These are phyloP conservation scores for Uloborus plumipes DNA, from an alignment of 2,888 invertebrate genomes.

Conservation along the genomic window DNA sequence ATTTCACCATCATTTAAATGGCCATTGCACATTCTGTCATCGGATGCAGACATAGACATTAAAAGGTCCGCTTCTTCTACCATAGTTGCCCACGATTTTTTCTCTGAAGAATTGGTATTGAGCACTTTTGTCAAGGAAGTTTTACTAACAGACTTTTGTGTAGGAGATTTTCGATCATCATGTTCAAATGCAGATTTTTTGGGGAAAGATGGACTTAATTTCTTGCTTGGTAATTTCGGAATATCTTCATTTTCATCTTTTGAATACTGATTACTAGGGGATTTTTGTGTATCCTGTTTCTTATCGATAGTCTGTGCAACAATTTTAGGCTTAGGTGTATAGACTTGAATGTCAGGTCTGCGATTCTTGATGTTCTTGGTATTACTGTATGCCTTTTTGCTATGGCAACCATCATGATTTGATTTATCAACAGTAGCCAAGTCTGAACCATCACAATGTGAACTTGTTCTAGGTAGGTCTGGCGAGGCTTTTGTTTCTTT, in stretches of 20 bases:
- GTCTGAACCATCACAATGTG: background rate
- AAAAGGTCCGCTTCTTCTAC: constrained; percentile 42
- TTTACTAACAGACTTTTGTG: background rate
- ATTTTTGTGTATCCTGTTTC: background rate
- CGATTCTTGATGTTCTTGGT: constrained; percentile 28
- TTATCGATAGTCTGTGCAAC: constrained; percentile 17
- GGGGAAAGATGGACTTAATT: no score
- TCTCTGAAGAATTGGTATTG: background rate
- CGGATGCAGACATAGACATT: constrained; percentile 25
- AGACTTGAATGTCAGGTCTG: constrained; percentile 54
- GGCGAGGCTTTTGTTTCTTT: background rate
- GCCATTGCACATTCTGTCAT: constrained; percentile 16
- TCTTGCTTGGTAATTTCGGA: no score
- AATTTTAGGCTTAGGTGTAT: constrained; percentile 49
- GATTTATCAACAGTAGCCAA: background rate
- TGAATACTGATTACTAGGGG: no score
- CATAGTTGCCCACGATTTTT: constrained; percentile 27
- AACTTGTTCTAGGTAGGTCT: no score
- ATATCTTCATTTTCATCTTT: background rate
- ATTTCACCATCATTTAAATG: constrained; percentile 8
- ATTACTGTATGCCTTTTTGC: no score
- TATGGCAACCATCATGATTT: background rate
- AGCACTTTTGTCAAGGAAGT: background rate
- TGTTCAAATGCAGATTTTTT: no score
- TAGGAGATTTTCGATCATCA: background rate